A percentile compares a stretch with the other conserved stretches of the same genome.
Evolutionary conservation across 2,888 invertebrate genomes (phyloP).

Genomic region (Autographa pulchrina): DNA sequence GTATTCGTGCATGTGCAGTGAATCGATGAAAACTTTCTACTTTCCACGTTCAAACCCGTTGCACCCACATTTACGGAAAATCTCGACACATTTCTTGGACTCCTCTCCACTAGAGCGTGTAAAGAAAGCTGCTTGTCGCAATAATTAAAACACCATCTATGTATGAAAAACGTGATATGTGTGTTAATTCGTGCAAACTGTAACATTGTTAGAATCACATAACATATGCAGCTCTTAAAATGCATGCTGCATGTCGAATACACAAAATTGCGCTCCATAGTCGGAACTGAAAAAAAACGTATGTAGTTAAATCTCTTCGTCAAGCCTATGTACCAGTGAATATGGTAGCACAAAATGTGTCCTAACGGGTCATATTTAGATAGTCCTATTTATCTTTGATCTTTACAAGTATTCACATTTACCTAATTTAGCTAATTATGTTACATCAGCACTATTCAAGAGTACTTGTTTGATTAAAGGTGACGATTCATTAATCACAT

Average conservation of each 20-base stretch:
- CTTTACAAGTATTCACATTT: not conserved
- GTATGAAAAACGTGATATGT: slow-evolving; percentile 51
- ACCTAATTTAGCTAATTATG: not conserved
- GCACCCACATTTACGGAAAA: slow-evolving; percentile 85
- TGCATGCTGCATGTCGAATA: no score
- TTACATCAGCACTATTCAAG: not conserved
- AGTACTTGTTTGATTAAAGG: not conserved
- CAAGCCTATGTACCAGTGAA: not conserved
- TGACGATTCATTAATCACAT: not conserved
- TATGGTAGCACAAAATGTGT: not conserved
- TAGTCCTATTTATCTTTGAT: not conserved
- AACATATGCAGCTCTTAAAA: slow-evolving; percentile 9
- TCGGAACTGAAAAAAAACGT: not conserved
- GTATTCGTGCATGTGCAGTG: slow-evolving; percentile 87
- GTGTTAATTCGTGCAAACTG: slow-evolving; percentile 37
- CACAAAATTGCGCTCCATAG: not conserved
- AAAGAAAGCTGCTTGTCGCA: slow-evolving; percentile 81
- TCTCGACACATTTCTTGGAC: slow-evolving; percentile 84
- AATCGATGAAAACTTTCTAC: slow-evolving; percentile 88
- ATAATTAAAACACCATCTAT: slow-evolving; percentile 69
- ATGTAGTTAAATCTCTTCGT: not conserved
- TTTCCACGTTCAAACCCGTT: slow-evolving; percentile 82
- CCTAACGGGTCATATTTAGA: not conserved
- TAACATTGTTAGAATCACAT: slow-evolving; percentile 22
- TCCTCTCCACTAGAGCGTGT: slow-evolving; percentile 83